Evolutionary conservation across 2,113 vertebrate species (phyloP).

Genomic region (Cephalopholis sonnerati): DNA sequence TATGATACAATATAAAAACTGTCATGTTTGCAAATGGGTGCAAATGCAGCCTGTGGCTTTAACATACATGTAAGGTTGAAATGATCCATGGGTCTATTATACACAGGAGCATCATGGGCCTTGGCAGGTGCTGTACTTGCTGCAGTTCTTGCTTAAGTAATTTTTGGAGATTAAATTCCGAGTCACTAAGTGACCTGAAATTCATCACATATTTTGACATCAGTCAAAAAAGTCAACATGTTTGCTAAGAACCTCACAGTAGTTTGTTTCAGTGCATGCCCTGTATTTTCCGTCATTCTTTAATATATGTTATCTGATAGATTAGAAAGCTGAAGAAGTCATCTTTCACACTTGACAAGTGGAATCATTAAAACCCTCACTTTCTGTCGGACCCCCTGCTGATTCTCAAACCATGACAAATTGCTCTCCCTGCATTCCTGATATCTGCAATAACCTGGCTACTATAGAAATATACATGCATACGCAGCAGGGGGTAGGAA

Average conservation of each 20-base stretch:
- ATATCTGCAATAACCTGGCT: conserved; percentile 43
- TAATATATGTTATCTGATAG: conserved; percentile 6
- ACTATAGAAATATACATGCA: conserved; percentile 27
- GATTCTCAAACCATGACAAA: conserved; percentile 52
- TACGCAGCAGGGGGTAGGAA: conserved; percentile 40
- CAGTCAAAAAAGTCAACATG: no score
- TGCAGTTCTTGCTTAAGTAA: not conserved
- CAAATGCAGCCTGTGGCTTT: not conserved
- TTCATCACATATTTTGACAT: not conserved
- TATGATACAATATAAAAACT: conserved; percentile 38
- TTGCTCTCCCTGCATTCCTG: conserved; percentile 14
- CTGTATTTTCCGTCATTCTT: not conserved
- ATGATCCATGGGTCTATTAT: not conserved
- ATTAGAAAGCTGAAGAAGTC: conserved; percentile 17
- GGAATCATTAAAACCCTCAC: not conserved
- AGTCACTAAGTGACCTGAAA: no score
- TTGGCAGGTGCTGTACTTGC: not conserved
- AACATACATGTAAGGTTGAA: not conserved
- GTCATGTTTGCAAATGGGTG: not conserved
- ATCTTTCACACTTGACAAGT: conserved; percentile 10
- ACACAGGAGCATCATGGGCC: not conserved
- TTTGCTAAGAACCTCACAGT: not conserved
- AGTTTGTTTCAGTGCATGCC: not conserved
- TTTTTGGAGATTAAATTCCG: not conserved
- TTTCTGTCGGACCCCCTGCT: conserved; percentile 37